Evolutionary conservation across 2,797 vertebrate species (phyloP).

Genomic region (Gouania willdenowi): DNA sequence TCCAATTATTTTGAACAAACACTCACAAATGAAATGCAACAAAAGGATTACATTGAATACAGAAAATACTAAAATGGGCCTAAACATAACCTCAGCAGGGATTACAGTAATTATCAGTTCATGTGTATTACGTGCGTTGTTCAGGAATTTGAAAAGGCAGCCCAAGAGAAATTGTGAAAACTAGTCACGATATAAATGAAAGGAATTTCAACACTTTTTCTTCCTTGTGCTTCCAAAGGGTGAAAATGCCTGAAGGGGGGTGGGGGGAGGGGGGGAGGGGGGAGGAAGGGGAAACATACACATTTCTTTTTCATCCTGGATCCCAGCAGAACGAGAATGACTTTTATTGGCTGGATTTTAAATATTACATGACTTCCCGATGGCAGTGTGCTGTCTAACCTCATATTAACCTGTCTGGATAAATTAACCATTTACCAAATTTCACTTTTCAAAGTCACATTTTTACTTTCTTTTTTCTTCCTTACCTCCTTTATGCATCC

Average conservation of each 20-base stretch:
- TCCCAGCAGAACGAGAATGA: constrained; percentile 64
- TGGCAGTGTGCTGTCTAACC: constrained; percentile 72
- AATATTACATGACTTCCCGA: constrained; percentile 82
- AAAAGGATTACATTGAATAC: too few species aligned
- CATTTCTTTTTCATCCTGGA: constrained; percentile 67
- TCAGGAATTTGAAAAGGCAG: constrained; percentile 1
- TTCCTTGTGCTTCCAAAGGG: constrained; percentile 17
- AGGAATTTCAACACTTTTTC: constrained; percentile 11
- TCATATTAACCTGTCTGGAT: constrained; percentile 80
- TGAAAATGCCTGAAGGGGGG: neutral
- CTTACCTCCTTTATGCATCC: constrained; percentile 11
- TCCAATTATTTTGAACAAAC: too few species aligned
- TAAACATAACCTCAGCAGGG: constrained; percentile 21
- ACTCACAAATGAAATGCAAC: too few species aligned
- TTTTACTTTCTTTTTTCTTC: constrained; percentile 7
- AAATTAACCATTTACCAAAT: constrained; percentile 72
- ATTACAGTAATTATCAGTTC: constrained; percentile 14
- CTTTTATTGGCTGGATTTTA: constrained; percentile 72
- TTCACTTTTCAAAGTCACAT: constrained; percentile 25
- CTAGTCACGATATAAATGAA: constrained; percentile 5
- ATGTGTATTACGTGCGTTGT: constrained; percentile 5
- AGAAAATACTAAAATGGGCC: constrained; percentile 8
- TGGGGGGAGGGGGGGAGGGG: constrained; percentile 14
- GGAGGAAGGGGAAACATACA: constrained; percentile 31
- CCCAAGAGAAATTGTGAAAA: neutral